phyloP scores from a whole-genome alignment of 2,113 vertebrate species.

The Melanerpes formicivorus region DNA sequence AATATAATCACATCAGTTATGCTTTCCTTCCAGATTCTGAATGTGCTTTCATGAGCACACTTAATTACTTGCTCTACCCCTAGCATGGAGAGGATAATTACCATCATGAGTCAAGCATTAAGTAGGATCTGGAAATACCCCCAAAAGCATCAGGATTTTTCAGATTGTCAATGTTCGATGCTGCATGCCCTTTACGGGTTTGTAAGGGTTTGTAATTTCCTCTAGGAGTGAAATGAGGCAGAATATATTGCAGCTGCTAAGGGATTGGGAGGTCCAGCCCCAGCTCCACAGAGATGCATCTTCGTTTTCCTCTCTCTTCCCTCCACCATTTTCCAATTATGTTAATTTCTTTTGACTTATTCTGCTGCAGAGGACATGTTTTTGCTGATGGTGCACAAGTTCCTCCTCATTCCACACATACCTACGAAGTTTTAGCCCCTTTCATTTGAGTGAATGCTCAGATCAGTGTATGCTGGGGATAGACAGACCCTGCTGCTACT shows the following conservation, averaged over 20 bases:
- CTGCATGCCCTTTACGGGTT: not conserved
- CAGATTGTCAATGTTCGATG: conserved; percentile 16
- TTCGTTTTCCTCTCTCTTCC: not conserved
- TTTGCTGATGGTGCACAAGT: not conserved
- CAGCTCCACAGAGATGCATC: not conserved
- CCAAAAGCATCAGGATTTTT: not conserved
- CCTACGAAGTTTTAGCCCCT: not conserved
- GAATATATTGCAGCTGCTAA: not conserved
- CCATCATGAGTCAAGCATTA: conserved; percentile 19
- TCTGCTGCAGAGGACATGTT: not conserved
- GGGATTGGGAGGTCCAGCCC: not conserved
- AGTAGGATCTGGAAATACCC: conserved; percentile 24
- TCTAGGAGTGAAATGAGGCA: not conserved
- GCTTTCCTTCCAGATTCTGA: conserved; percentile 12
- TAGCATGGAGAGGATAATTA: conserved; percentile 20
- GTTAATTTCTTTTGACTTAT: not conserved
- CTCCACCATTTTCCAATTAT: not conserved
- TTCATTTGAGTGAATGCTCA: not conserved
- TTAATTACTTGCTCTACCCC: conserved; percentile 33
- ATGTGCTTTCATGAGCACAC: conserved; percentile 1
- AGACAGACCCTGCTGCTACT: not conserved
- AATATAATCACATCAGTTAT: conserved; percentile 34
- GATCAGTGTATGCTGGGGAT: not conserved
- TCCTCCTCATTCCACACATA: not conserved
- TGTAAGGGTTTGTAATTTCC: conserved; percentile 2